Conservation (phyloP, 1,140 invertebrate genomes). For the Macrobrachium rosenbergii region DNA sequence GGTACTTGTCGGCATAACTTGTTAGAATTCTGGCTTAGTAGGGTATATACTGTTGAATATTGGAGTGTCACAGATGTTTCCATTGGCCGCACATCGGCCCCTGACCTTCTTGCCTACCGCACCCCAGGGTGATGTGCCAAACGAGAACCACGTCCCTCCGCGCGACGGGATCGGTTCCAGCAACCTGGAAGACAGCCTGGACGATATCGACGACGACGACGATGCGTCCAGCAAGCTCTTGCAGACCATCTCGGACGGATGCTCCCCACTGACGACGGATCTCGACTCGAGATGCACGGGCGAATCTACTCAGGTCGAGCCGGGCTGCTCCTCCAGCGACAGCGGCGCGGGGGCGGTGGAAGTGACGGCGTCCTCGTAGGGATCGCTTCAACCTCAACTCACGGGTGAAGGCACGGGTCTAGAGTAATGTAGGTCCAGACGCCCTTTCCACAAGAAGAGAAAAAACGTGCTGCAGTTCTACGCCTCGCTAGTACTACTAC, state of each 20-base stretch:
- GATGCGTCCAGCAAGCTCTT: constrained; percentile 36
- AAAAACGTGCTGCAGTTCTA: neutral
- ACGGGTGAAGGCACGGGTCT: constrained; percentile 50
- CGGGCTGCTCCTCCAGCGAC: neutral
- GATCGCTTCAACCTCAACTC: constrained; percentile 28
- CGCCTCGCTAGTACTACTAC: neutral
- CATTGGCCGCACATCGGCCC: too few species aligned
- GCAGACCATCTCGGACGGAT: constrained; percentile 32
- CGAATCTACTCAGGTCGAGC: constrained; percentile 46
- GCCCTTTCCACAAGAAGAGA: constrained; percentile 4
- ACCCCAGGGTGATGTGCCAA: constrained; percentile 37
- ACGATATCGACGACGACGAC: constrained; percentile 37
- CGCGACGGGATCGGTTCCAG: constrained; percentile 8
- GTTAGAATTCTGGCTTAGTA: neutral
- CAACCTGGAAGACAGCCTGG: constrained; percentile 12
- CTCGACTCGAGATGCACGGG: constrained; percentile 17
- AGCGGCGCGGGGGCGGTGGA: constrained; percentile 7
- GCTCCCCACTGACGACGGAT: constrained; percentile 29
- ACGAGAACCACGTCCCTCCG: constrained; percentile 26
- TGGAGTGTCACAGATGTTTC: too few species aligned
- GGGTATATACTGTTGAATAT: neutral
- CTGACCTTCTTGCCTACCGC: neutral
- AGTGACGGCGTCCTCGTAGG: constrained; percentile 22
- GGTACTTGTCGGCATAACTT: constrained; percentile 11
- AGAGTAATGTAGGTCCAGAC: constrained; percentile 1